Evolutionary conservation across 2,113 vertebrate genomes (phyloP), one percentile per base, ranked within the genome.

Genomic region (Potamarius usumacintae): DNA sequence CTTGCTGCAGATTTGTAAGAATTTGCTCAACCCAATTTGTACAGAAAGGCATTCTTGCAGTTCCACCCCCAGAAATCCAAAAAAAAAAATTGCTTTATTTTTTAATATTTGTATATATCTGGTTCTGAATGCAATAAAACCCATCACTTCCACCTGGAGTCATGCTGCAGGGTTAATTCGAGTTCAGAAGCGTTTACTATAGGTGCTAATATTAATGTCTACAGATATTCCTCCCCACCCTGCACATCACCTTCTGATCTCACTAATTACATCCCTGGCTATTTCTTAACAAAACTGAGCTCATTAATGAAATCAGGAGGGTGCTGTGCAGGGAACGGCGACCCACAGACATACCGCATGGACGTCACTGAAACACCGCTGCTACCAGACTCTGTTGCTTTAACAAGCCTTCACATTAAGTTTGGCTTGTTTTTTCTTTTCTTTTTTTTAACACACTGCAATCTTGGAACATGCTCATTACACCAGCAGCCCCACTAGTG

Each of bases 221-320:
- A 60, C 42, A 63, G 65, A 82, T 50, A 82, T 65, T 82, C 22
- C 48, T n/a, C 9, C 25, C 14, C 30, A 65, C 5, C 55, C 78
- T 57, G 52, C 12, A 27, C 12, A 57, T 11, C 53, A 34, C 14
- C 34, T 48, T 53, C 42, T 69, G 82, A 84, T 71, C 82, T 65
- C 6, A 18, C 25, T 71, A 53, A 83, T 83, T 27, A 69, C 42
- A 69, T 53, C 4, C 7, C 27, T 50, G 27, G 42, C 42, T 42
- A 42, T 74, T 85, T 34, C 69, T 42, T 30, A 34, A 58, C 34
- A 53, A 57, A 71, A 52, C 27, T 10, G 50, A 55, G 83, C 27
- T 71, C 71, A 71, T 84, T 84, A 71, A 67, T 84, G 83, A 34
- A 72, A 58, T 84, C 83, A 42, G 65, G 52, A 14, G 67, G 67